Conservation (phyloP, 1,140 invertebrate genomes). For the Atopsyche davidsoni region DNA sequence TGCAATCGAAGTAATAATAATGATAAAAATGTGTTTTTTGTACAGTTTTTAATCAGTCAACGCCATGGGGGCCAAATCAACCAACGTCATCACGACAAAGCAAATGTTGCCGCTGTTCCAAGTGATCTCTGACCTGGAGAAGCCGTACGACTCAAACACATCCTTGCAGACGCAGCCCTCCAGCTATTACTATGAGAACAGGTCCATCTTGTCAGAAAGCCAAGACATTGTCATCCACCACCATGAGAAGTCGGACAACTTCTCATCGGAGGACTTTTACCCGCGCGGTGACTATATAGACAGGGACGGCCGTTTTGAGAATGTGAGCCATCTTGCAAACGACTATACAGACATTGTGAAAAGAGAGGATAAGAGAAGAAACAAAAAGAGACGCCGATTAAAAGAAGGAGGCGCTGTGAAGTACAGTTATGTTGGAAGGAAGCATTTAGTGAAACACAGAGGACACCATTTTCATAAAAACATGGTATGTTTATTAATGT, state of each 20-base stretch:
- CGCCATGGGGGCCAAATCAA: conserved; percentile 24
- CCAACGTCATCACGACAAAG: conserved; percentile 22
- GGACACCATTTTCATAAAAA: too few relatives aligned
- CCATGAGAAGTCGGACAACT: conserved; percentile 2
- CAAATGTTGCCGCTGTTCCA: conserved; percentile 27
- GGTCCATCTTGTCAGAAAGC: conserved; percentile 6
- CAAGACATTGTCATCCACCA: conserved; percentile 10
- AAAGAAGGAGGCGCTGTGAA: too few relatives aligned
- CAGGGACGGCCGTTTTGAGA: not conserved
- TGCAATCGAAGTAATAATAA: too few relatives aligned
- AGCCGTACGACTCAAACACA: conserved; percentile 10
- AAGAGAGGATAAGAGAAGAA: conserved; percentile 8
- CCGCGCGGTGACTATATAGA: not conserved
- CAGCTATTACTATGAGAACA: conserved; percentile 17
- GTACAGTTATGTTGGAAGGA: too few relatives aligned
- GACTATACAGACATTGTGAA: not conserved
- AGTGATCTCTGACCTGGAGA: conserved; percentile 30
- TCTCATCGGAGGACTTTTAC: conserved; percentile 5
- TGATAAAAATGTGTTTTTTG: too few relatives aligned
- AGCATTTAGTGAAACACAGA: too few relatives aligned
- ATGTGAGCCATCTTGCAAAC: not conserved
- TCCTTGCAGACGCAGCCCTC: conserved; percentile 20
- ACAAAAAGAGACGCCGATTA: conserved; percentile 18
- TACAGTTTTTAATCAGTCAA: too few relatives aligned
- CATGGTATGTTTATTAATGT: too few relatives aligned